These are phyloP conservation scores for Caenorhabditis sp. DNA, from an alignment of 2,888 invertebrate species.

Conservation along the genomic window DNA sequence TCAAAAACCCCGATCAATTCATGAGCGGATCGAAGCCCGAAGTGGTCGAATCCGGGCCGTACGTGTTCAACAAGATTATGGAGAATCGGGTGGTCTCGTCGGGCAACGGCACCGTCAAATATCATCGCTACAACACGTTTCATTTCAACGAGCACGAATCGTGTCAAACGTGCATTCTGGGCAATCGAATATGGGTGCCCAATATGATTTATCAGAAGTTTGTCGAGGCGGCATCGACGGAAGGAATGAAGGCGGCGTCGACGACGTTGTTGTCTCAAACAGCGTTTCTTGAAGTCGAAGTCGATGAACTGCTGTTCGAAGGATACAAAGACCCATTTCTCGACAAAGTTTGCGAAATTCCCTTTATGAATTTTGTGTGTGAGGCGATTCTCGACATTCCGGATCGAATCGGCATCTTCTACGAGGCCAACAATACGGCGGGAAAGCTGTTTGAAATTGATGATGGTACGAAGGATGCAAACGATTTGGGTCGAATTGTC, in stretches of 20 bases:
- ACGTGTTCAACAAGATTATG: conserved; percentile 66
- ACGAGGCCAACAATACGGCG: conserved; percentile 61
- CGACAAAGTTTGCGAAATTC: conserved; percentile 67
- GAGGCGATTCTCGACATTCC: conserved; percentile 67
- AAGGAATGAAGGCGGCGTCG: conserved; percentile 64
- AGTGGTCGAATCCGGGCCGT: conserved; percentile 67
- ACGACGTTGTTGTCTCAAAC: conserved; percentile 68
- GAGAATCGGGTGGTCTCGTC: conserved; percentile 59
- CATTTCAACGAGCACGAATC: conserved; percentile 64
- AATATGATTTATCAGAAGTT: conserved; percentile 67
- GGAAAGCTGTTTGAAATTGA: conserved; percentile 65
- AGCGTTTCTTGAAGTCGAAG: conserved; percentile 68
- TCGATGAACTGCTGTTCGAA: conserved; percentile 67
- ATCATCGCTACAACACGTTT: conserved; percentile 48
- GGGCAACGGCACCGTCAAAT: conserved; percentile 64
- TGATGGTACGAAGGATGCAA: conserved; percentile 58
- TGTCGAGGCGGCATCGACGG: conserved; percentile 67
- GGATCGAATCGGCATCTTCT: conserved; percentile 68
- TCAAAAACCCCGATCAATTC: conserved; percentile 70
- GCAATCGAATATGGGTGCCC: conserved; percentile 67
- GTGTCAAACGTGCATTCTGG: conserved; percentile 66
- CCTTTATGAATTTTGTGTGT: conserved; percentile 69
- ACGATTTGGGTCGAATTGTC: conserved; percentile 58
- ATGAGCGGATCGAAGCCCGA: conserved; percentile 62
- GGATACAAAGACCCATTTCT: conserved; percentile 69